A percentile compares a stretch with the other conserved stretches of the same genome.
Conservation (phyloP, 2,797 vertebrate genomes). For the Echiichthys vipera region DNA sequence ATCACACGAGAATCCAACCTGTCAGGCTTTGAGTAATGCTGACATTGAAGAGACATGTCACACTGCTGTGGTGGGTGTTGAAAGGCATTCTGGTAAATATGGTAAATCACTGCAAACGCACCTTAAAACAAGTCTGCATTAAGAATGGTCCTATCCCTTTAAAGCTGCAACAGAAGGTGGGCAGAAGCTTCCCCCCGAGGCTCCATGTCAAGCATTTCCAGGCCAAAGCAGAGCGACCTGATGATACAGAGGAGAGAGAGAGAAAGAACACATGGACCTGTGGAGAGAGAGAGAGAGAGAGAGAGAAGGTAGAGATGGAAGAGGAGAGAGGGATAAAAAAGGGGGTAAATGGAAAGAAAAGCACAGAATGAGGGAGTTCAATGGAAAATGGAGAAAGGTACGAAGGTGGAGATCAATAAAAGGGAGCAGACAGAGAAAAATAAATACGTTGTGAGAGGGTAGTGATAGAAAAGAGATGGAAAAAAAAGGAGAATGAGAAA, state of each 20-base stretch:
- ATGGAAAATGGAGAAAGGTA: background rate
- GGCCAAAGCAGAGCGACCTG: conserved; percentile 54
- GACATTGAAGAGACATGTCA: too few species aligned
- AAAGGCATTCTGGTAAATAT: background rate
- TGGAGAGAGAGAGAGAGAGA: conserved; percentile 10
- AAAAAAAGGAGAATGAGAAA: background rate
- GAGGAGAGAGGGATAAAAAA: background rate
- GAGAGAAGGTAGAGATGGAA: background rate
- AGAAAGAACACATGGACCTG: conserved; percentile 53
- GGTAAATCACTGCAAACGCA: background rate
- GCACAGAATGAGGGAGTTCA: background rate
- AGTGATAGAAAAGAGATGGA: background rate
- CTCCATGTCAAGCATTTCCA: conserved; percentile 43
- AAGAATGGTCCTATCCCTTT: conserved; percentile 9
- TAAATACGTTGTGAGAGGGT: background rate
- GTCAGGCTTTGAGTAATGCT: too few species aligned
- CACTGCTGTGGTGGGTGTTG: background rate
- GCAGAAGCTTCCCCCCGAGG: conserved; percentile 62
- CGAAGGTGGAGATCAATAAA: background rate
- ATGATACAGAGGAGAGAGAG: conserved; percentile 29
- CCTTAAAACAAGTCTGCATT: background rate
- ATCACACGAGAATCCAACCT: too few species aligned
- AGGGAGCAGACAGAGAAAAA: background rate
- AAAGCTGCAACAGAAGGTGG: conserved; percentile 58
- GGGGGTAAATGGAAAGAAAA: conserved; percentile 1